Evolutionary conservation across 1,140 invertebrate species (phyloP), one percentile per base, ranked within the genome.

Genomic region (Maconellicoccus hirsutus): DNA sequence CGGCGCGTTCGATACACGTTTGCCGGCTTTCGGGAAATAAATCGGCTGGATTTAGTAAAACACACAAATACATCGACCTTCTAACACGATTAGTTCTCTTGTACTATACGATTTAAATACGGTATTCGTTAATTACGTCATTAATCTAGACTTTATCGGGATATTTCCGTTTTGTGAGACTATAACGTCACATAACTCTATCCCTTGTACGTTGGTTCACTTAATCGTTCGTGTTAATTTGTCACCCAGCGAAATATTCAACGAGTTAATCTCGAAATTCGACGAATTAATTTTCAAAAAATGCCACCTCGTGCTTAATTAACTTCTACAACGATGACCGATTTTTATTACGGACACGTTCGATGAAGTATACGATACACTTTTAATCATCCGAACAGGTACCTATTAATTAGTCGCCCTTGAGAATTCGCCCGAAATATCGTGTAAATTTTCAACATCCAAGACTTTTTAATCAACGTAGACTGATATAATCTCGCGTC

Each of bases 61-160:
- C 10, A 52, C 42, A 52, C 42, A 52, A 14, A 52, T 16, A 52
- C n/a, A 52, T 16, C 42, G 42, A 52, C 42, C 29, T 33, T 33
- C 42, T 52, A 52, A 52, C 42, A 52, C 42, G 42, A 52, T 52
- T 52, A 52, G 42, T 52, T 52, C 29, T 3, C 29, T 33, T 33
- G 29, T 33, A 33, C 29, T 33, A 52, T 52, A 8, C 42, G 42
- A 52, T 52, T 52, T 52, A 52, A 52, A 52, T 52, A 52, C 42
- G 42, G 42, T 52, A 52, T 52, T 52, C 42, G 42, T 52, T 52
- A 52, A 52, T 52, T 52, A 52, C 42, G 42, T 52, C 42, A 52
- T 52, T 52, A 52, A 52, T 52, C 42, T 52, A 16, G 42, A 52
- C 42, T 52, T 52, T 52, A 52, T 52, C 42, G 42, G 42, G n/a